Base-by-base conservation (phyloP, 2,113 vertebrate genomes). In the Phasianus colchicus region DNA sequence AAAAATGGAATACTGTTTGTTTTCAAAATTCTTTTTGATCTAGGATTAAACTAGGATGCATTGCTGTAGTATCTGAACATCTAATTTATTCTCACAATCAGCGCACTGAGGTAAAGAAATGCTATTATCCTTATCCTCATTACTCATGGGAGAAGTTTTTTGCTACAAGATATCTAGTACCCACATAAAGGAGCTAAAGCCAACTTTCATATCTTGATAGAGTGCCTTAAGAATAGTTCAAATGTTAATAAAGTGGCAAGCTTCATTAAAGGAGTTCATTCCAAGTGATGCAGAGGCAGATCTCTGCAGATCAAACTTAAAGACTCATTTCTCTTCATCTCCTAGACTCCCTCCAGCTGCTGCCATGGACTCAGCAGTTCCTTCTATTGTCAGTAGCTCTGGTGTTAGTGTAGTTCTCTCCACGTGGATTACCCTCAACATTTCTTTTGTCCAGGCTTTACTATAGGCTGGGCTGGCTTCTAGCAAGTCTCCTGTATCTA, bases 211-310 rank as follows among this genome's bases (percentile, higher is more conserved):
- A 71, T 76, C 54, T 84, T 81, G 72, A 7, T 61, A 55, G 61
- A 75, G 22, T 6, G 10, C 40, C 42, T 34, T 47, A 38, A 13
- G 64, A 74, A 61, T 91, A 83, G 32, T 94, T 94, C 55, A 83
- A 52, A 77, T 80, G 60, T 55, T 92, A 92, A 90, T 29, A 20
- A 88, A 77, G 36, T n/a, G 88, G 34, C 64, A 91, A 87, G 89
- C 38, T 18, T 70, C 24, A 92, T 91, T 85, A 85, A 93, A 85
- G 40, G 69, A 36, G 48, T 93, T 92, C 36, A 89, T 87, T 87
- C 73, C 71, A 84, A 82, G 45, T 32, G 64, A 64, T 86, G 29
- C 42, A 74, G 78, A 38, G 32, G 34, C 12, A 0, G 50, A 47
- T 89, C 50, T 91, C 66, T 55, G 54, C 81, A 86, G 82, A 65